Evolutionary conservation across 2,797 vertebrate species (phyloP).

Genomic region (Tenualosa thibaudeaui): DNA sequence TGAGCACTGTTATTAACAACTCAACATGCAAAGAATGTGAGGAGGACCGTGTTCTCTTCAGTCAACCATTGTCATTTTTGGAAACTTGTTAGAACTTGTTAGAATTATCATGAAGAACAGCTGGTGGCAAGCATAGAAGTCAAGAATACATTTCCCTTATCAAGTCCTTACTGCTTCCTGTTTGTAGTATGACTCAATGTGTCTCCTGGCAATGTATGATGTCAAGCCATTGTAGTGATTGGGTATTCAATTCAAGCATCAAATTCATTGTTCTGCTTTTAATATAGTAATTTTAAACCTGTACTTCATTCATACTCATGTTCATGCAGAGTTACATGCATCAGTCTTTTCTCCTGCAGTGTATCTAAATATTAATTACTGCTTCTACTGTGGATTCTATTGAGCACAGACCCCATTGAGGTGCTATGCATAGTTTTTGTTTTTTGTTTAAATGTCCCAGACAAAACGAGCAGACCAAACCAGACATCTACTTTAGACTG

Average conservation of each 20-base stretch:
- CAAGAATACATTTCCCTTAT: slow-evolving; percentile 47
- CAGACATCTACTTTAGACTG: neutral
- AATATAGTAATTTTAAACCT: neutral
- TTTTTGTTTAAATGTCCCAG: no score
- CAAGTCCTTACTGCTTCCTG: slow-evolving; percentile 7
- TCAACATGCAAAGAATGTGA: neutral
- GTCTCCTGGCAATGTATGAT: neutral
- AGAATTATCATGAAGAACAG: slow-evolving; percentile 7
- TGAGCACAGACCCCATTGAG: neutral
- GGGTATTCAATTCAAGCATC: neutral
- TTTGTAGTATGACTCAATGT: neutral
- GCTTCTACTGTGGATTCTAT: neutral
- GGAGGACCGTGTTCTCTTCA: neutral
- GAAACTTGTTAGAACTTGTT: neutral
- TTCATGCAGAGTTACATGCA: neutral
- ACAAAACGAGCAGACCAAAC: neutral
- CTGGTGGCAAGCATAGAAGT: slow-evolving; percentile 43
- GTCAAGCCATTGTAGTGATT: neutral
- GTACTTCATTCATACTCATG: no score
- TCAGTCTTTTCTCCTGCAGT: neutral
- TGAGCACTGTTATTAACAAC: neutral
- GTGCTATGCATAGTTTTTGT: neutral
- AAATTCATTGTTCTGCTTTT: neutral
- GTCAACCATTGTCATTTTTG: neutral
- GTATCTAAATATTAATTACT: neutral